Conservation (phyloP, 2,888 invertebrate genomes). For the Hanleya hanleyi region DNA sequence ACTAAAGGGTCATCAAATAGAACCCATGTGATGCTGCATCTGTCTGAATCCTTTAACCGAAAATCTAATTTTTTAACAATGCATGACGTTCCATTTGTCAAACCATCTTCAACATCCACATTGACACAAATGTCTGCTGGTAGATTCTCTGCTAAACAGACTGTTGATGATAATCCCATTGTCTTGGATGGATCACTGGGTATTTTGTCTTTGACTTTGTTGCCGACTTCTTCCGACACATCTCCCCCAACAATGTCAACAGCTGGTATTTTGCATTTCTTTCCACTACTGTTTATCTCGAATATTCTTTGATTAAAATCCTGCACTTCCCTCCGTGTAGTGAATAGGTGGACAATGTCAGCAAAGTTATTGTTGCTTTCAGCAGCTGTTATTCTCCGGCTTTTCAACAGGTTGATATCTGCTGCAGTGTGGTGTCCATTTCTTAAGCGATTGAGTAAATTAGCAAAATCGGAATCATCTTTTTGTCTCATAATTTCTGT, state of each 20-base stretch:
- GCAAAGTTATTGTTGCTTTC: background rate
- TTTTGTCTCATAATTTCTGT: conserved; percentile 42
- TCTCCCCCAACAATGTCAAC: conserved; percentile 35
- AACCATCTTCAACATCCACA: conserved; percentile 39
- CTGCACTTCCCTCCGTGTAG: conserved; percentile 17
- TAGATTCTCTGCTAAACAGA: too few species aligned
- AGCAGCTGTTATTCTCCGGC: background rate
- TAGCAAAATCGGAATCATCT: conserved; percentile 38
- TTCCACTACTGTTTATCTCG: background rate
- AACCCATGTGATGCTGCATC: conserved; percentile 44
- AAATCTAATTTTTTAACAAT: too few species aligned
- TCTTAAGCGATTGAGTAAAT: conserved; percentile 35
- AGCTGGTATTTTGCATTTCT: conserved; percentile 23
- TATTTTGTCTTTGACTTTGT: conserved; percentile 28
- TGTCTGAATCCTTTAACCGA: too few species aligned
- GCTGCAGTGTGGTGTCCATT: too few species aligned
- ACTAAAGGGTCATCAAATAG: conserved; percentile 28
- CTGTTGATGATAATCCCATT: conserved; percentile 29
- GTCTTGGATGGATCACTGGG: conserved; percentile 35
- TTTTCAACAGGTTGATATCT: conserved; percentile 22
- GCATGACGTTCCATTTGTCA: conserved; percentile 45
- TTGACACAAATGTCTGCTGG: too few species aligned
- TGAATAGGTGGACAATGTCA: conserved; percentile 26
- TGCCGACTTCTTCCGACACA: conserved; percentile 16
- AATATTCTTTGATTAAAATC: conserved; percentile 15